phyloP scores from a whole-genome alignment of 1,140 invertebrate species.

The Episyrphus balteatus region DNA sequence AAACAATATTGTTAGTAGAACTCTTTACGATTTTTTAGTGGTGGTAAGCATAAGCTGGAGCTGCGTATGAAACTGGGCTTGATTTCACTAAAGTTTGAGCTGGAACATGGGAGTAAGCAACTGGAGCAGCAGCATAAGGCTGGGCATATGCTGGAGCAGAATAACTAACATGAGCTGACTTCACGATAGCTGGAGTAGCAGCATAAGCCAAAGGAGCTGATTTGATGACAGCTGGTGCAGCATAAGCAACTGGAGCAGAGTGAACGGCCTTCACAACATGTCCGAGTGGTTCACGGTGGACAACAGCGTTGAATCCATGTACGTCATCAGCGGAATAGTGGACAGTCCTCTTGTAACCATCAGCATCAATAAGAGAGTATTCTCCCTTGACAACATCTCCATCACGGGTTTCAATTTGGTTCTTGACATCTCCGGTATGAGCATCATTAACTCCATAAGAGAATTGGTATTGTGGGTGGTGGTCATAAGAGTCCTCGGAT shows the following conservation, averaged over 20 bases:
- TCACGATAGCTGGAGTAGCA: conserved; percentile 10
- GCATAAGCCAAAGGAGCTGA: conserved; percentile 5
- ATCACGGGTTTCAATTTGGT: conserved; percentile 42
- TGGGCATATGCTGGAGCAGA: conserved; percentile 14
- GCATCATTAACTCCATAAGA: conserved; percentile 39
- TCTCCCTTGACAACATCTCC: conserved; percentile 40
- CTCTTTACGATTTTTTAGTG: too few relatives aligned
- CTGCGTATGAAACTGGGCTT: conserved; percentile 4
- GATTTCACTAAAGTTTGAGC: not conserved
- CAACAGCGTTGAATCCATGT: conserved; percentile 39
- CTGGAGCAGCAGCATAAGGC: conserved; percentile 7
- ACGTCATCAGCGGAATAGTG: conserved; percentile 40
- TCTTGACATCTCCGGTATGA: conserved; percentile 44
- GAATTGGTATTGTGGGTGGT: conserved; percentile 38
- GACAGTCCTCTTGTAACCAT: conserved; percentile 41
- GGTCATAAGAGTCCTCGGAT: conserved; percentile 17
- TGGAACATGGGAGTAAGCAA: conserved; percentile 10
- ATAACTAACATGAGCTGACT: conserved; percentile 10
- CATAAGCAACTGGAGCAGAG: conserved; percentile 13
- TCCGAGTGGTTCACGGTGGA: conserved; percentile 35
- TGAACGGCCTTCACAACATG: conserved; percentile 1
- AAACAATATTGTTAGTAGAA: too few relatives aligned
- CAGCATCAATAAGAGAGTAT: conserved; percentile 44
- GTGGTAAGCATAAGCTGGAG: conserved; percentile 1
- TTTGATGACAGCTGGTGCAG: conserved; percentile 17